Percentiles rank a stretch among this genome's conserved stretches.
These are phyloP conservation scores for Scomber scombrus DNA, from an alignment of 2,113 vertebrate genomes.

Conservation along the genomic window DNA sequence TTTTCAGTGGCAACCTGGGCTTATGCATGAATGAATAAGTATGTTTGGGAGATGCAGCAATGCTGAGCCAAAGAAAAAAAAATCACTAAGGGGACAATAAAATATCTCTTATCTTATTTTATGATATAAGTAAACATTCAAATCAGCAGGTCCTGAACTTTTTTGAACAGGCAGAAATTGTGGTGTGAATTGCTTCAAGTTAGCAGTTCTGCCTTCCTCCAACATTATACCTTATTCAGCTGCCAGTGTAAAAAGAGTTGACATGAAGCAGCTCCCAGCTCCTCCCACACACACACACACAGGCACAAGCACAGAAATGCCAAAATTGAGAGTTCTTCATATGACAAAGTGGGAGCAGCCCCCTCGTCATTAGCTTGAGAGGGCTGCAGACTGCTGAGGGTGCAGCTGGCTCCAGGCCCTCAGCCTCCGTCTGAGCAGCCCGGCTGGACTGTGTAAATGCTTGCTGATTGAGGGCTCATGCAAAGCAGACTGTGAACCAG, in stretches of 20 bases:
- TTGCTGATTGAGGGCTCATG: conserved; percentile 41
- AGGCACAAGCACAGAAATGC: conserved; percentile 5
- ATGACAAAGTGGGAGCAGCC: conserved; percentile 57
- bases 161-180: not conserved
- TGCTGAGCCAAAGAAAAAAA: too few relatives aligned
- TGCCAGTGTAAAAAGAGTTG: conserved; percentile 3
- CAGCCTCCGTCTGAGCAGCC: conserved; percentile 48
- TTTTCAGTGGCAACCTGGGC: too few relatives aligned
- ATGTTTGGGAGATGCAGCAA: too few relatives aligned
- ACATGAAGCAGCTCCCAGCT: conserved; percentile 20
- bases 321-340: conserved; percentile 27
- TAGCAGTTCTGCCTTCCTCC: not conserved
- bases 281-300: not conserved
- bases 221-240: not conserved
- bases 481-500: conserved; percentile 38
- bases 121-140: not conserved
- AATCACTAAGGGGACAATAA: too few relatives aligned
- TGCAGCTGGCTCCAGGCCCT: conserved; percentile 54
- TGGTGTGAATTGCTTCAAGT: not conserved
- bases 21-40: too few relatives aligned
- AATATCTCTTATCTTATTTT: too few relatives aligned
- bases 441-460: conserved; percentile 38
- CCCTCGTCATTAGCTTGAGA: conserved; percentile 63
- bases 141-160: not conserved
- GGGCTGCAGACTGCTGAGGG: conserved; percentile 57